Evolutionary conservation across 2,888 invertebrate genomes (phyloP).

Genomic region (Pristionchus mayeri): DNA sequence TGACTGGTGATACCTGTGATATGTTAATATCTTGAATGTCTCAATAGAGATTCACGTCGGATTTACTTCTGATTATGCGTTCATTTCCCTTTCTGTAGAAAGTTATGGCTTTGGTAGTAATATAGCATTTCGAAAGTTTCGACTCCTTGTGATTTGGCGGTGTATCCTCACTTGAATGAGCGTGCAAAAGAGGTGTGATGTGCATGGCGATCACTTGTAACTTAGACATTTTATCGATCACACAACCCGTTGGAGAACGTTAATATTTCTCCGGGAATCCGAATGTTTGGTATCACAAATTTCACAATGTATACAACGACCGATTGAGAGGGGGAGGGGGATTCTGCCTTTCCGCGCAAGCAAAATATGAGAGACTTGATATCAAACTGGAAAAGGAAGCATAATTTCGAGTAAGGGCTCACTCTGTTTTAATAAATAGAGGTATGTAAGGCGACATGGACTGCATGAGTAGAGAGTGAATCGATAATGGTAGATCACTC

Average conservation of each 20-base stretch:
- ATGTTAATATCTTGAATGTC: no score
- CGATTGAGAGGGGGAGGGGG: not conserved
- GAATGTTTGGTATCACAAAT: constrained; percentile 25
- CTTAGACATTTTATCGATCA: not conserved
- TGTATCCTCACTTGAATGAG: not conserved
- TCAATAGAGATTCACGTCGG: no score
- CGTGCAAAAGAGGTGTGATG: not conserved
- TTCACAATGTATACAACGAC: no score
- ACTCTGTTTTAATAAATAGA: not conserved
- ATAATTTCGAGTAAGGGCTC: not conserved
- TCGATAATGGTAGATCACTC: not conserved
- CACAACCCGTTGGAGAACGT: not conserved
- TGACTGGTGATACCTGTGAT: no score
- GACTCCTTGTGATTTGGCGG: not conserved
- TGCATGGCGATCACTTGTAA: not conserved
- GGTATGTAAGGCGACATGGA: not conserved
- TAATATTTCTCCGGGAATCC: not conserved
- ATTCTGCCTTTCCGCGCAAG: not conserved
- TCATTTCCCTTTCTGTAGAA: not conserved
- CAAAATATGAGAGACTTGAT: not conserved
- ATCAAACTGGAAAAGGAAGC: no score
- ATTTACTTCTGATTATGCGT: not conserved
- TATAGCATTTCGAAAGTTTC: no score
- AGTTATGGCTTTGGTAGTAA: not conserved
- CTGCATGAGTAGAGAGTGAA: not conserved